Conservation (phyloP, 2,888 invertebrate genomes). For the Heteropelma amictum region DNA sequence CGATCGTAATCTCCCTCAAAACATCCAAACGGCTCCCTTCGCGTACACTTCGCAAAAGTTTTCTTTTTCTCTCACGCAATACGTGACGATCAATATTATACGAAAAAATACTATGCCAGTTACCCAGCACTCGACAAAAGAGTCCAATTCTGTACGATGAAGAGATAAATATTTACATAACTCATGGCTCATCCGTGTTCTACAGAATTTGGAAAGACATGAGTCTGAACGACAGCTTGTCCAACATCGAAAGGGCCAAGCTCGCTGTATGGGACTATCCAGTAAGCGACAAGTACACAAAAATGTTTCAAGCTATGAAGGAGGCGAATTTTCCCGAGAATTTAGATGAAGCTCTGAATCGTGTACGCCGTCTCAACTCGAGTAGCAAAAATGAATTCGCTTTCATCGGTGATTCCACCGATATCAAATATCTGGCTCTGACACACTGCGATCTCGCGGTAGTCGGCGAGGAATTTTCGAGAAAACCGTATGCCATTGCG, state of each 20-base stretch:
- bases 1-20: not conserved
- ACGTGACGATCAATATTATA: not conserved
- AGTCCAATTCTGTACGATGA: not conserved
- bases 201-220: conserved; percentile 97
- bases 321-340: conserved; percentile 89
- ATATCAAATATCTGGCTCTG: conserved; percentile 89
- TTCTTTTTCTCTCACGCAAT: not conserved
- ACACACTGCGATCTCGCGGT: conserved; percentile 93
- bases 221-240: conserved; percentile 95
- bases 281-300: conserved; percentile 98
- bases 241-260: conserved; percentile 93
- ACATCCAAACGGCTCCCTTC: not conserved
- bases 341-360: conserved; percentile 88
- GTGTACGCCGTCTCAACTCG: conserved; percentile 82
- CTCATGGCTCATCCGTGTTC: not conserved
- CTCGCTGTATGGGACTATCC: conserved; percentile 99
- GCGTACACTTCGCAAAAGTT: not conserved
- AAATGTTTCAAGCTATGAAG: conserved; percentile 98
- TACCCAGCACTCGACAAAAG: too few species aligned
- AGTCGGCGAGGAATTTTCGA: conserved; percentile 97
- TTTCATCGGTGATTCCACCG: conserved; percentile 95
- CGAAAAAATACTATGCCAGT: too few species aligned
- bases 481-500: conserved; percentile 98
- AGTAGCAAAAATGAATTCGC: conserved; percentile 92
- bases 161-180: not conserved